Base-by-base conservation (phyloP, 1,140 invertebrate species). In the Drosophila equinoxialis region DNA sequence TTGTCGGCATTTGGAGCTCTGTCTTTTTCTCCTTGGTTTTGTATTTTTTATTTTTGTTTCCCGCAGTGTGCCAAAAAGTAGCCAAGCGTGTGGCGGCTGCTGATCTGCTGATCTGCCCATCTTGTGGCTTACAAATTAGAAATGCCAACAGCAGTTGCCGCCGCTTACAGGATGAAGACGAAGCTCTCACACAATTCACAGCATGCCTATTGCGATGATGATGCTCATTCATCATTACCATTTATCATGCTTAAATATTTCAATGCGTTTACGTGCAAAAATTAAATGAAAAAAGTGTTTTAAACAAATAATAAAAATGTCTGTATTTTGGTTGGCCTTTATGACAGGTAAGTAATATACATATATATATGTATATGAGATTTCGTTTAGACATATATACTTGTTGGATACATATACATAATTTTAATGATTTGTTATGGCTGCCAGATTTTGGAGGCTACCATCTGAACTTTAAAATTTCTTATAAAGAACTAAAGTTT, bases 41-140 rank as follows among this genome's bases (percentile, higher is more conserved):
- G 13, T 51, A 17, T 59, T 10, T 42, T 30, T 71, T 65, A 30
- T 68, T 67, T 65, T 67, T 66, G 68, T 64, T 54, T 81, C 80
- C 73, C 72, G 64, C 66, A 68, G 77, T 68, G 84, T 87, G 84
- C 84, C 84, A 87, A 87, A 87, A 87, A 87, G 79, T 87, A 87
- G 74, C 74, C 73, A 87, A 89, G 84, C 84, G 84, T 87, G 80
- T 86, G 79, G 74, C 71, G 69, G 45, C 45, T 51, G 45, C 45
- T 51, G 45, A 87, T 76, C 68, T 23, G 45, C 3, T 51, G 45
- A 87, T 76, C 68, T 41, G 58, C 51, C 68, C 77, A 84, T 83
- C 81, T 77, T 77, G 66, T 62, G 77, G 83, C 54, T 83, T 80
- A 86, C 83, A 86, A 86, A 87, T 87, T 87, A 86, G 68, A 87